Evolutionary conservation across 2,797 vertebrate species (phyloP).

Genomic region (Chromobotia macracanthus): DNA sequence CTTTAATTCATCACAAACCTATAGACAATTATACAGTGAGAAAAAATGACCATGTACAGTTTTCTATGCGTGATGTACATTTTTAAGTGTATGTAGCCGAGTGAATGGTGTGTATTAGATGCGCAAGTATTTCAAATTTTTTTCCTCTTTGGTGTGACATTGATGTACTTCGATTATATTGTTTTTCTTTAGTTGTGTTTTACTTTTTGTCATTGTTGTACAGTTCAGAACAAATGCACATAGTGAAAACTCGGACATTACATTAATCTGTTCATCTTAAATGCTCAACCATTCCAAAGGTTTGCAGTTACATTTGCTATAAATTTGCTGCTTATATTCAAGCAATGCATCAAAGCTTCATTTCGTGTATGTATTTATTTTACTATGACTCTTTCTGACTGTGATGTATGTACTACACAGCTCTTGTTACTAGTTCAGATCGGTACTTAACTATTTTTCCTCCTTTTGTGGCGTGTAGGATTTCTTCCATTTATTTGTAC

Average conservation of each 20-base stretch:
- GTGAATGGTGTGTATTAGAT: slow-evolving; percentile 71
- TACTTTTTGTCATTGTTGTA: slow-evolving; percentile 70
- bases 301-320: slow-evolving; percentile 77
- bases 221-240: slow-evolving; percentile 70
- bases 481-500: slow-evolving; percentile 49
- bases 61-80: slow-evolving; percentile 77
- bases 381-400: slow-evolving; percentile 73
- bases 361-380: slow-evolving; percentile 70
- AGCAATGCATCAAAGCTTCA: slow-evolving; percentile 68
- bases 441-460: slow-evolving; percentile 71
- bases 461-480: slow-evolving; percentile 57
- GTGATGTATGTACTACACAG: slow-evolving; percentile 72
- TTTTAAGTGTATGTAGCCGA: slow-evolving; percentile 77
- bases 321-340: slow-evolving; percentile 76
- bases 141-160: slow-evolving; percentile 68
- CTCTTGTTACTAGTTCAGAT: slow-evolving; percentile 71
- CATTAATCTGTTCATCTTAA: slow-evolving; percentile 66
- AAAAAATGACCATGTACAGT: slow-evolving; percentile 79
- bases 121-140: slow-evolving; percentile 68
- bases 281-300: slow-evolving; percentile 82
- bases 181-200: slow-evolving; percentile 70
- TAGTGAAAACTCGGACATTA: slow-evolving; percentile 68
- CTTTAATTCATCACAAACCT: slow-evolving; percentile 66
- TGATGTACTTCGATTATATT: slow-evolving; percentile 66
- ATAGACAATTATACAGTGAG: slow-evolving; percentile 65